A percentile compares a stretch with the other conserved stretches of the same genome.
Evolutionary conservation across 2,797 vertebrate species (phyloP).

Genomic region (Chloroceryle amazona): DNA sequence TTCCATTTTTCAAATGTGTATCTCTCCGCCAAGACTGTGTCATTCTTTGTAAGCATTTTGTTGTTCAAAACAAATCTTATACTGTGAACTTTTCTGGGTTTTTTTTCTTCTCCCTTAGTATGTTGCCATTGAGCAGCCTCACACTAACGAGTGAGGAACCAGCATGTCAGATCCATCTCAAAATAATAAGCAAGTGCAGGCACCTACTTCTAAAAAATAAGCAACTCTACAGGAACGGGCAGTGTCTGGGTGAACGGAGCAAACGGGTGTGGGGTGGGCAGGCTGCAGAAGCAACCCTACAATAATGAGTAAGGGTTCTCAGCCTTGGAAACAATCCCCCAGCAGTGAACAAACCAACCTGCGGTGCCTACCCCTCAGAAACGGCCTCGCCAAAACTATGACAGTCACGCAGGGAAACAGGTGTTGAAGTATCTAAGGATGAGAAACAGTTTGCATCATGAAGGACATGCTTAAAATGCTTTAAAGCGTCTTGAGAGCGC

Average conservation of each 20-base stretch:
- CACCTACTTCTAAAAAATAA: neutral
- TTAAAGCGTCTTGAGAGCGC: neutral
- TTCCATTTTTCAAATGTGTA: slow-evolving; percentile 52
- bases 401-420: neutral
- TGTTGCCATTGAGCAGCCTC: neutral
- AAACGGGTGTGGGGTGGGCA: neutral
- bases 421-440: neutral
- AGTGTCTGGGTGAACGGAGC: neutral
- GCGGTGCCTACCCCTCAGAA: neutral
- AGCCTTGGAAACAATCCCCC: neutral
- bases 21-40: slow-evolving; percentile 39
- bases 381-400: neutral
- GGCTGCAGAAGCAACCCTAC: neutral
- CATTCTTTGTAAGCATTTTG: slow-evolving; percentile 53
- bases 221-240: neutral
- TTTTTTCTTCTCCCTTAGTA: neutral
- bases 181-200: neutral
- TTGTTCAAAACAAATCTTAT: slow-evolving; percentile 61
- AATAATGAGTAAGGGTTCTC: neutral
- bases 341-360: neutral
- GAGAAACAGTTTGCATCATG: neutral
- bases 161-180: neutral
- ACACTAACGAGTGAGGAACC: neutral
- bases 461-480: slow-evolving; percentile 23
- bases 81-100: neutral